Percentiles rank a stretch among this genome's conserved stretches.
These are phyloP conservation scores for Chromoteleia sp. DNA, from an alignment of 2,888 invertebrate genomes.

Conservation along the genomic window DNA sequence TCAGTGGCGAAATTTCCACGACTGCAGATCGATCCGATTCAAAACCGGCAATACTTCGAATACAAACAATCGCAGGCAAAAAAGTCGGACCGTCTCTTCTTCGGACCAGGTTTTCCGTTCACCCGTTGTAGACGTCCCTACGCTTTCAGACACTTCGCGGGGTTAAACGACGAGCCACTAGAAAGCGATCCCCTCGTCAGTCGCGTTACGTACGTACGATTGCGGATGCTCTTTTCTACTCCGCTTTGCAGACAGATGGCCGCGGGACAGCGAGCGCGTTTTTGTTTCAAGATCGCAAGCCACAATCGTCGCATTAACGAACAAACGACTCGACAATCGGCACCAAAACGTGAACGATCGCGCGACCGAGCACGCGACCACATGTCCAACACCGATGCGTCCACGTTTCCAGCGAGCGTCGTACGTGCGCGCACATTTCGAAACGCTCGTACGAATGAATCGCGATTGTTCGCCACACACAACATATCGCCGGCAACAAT, in stretches of 20 bases:
- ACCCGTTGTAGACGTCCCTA: slow-evolving; percentile 63
- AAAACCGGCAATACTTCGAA: too few species aligned
- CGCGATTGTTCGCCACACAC: slow-evolving; percentile 28
- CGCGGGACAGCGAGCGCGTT: slow-evolving; percentile 76
- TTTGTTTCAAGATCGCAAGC: slow-evolving; percentile 83
- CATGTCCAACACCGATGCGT: slow-evolving; percentile 77
- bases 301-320: slow-evolving; percentile 84
- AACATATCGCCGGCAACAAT: slow-evolving; percentile 65
- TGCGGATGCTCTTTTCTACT: slow-evolving; percentile 83
- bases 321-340: slow-evolving; percentile 82
- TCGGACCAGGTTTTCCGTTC: slow-evolving; percentile 32
- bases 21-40: too few species aligned
- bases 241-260: slow-evolving; percentile 79
- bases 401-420: neutral
- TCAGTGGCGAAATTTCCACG: too few species aligned
- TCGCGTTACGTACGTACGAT: slow-evolving; percentile 67
- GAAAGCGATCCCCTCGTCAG: slow-evolving; percentile 79
- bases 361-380: slow-evolving; percentile 76
- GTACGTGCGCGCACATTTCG: neutral
- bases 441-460: slow-evolving; percentile 10
- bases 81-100: too few species aligned
- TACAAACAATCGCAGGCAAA: too few species aligned
- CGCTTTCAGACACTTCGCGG: slow-evolving; percentile 74
- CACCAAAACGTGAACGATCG: slow-evolving; percentile 72
- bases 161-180: slow-evolving; percentile 84